A percentile compares a stretch with the other conserved stretches of the same genome.
Conservation (phyloP, 2,888 invertebrate genomes). For the Cephus nigrinus region DNA sequence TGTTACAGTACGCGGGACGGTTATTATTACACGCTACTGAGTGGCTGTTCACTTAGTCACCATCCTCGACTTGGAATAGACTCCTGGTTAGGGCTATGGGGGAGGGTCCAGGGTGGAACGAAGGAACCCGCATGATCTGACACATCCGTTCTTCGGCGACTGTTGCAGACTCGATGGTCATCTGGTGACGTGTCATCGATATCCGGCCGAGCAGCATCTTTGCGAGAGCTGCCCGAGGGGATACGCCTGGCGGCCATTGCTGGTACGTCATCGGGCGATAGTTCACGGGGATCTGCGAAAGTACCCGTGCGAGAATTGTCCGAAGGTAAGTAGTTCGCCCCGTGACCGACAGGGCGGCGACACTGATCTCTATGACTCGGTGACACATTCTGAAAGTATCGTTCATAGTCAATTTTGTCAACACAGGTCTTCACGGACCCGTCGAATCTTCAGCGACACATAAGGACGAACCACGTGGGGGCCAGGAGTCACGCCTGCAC, state of each 20-base stretch:
- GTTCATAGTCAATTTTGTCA: slow-evolving; percentile 64
- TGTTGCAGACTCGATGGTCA: slow-evolving; percentile 85
- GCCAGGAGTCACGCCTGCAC: slow-evolving; percentile 97
- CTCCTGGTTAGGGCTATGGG: slow-evolving; percentile 15
- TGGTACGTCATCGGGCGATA: slow-evolving; percentile 85
- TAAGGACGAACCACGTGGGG: slow-evolving; percentile 94
- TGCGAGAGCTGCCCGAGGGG: slow-evolving; percentile 88
- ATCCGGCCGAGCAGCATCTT: slow-evolving; percentile 80
- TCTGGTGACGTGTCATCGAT: slow-evolving; percentile 81
- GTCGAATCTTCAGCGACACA: slow-evolving; percentile 96
- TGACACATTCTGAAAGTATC: slow-evolving; percentile 38
- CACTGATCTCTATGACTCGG: too few species aligned
- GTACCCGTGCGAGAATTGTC: slow-evolving; percentile 93
- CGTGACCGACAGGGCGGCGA: too few species aligned
- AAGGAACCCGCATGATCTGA: too few species aligned
- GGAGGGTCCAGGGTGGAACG: too few species aligned
- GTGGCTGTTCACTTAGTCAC: slow-evolving; percentile 45
- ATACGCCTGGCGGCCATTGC: slow-evolving; percentile 83
- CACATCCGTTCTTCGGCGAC: too few species aligned
- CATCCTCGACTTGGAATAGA: slow-evolving; percentile 36
- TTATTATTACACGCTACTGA: slow-evolving; percentile 21
- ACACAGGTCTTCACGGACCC: slow-evolving; percentile 94
- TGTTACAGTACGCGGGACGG: slow-evolving; percentile 9
- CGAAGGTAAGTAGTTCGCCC: slow-evolving; percentile 73
- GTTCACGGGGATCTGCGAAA: slow-evolving; percentile 85